Evolutionary conservation across 2,113 vertebrate genomes (phyloP).

Genomic region (Alectura lathami): DNA sequence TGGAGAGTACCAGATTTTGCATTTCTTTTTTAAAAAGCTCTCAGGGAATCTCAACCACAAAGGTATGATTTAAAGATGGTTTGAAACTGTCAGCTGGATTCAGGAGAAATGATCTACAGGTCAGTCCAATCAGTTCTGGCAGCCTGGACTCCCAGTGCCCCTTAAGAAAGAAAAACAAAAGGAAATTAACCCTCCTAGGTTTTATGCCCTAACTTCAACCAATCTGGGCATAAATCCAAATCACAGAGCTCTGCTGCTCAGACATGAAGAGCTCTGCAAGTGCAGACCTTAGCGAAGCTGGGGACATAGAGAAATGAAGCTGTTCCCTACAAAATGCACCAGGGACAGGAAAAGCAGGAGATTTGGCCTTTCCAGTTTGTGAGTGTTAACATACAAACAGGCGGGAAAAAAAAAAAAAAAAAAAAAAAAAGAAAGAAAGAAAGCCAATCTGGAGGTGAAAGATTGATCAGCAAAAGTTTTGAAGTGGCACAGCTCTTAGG

Average conservation of each 20-base stretch:
- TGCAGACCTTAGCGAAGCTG: background rate
- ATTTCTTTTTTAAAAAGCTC: constrained; percentile 24
- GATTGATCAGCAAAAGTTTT: background rate
- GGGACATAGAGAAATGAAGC: background rate
- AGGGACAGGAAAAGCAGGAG: background rate
- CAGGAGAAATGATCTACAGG: constrained; percentile 3
- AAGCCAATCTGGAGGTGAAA: background rate
- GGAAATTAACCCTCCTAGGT: background rate
- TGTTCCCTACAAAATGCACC: background rate
- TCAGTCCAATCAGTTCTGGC: background rate
- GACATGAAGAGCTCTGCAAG: background rate
- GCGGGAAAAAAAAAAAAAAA: no score
- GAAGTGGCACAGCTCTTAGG: background rate
- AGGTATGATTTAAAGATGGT: constrained; percentile 32
- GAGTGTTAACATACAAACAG: background rate
- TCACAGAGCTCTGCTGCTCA: background rate
- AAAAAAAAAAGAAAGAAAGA: background rate
- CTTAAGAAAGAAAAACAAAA: background rate
- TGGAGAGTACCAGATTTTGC: background rate
- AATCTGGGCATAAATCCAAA: background rate
- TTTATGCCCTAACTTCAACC: background rate
- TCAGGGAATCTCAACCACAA: background rate
- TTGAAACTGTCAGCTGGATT: constrained; percentile 46
- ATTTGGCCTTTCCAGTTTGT: background rate
- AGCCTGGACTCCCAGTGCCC: background rate